A percentile compares a stretch with the other conserved stretches of the same genome.
phyloP scores from a whole-genome alignment of 2,797 vertebrate species.

The Podargus strigoides region DNA sequence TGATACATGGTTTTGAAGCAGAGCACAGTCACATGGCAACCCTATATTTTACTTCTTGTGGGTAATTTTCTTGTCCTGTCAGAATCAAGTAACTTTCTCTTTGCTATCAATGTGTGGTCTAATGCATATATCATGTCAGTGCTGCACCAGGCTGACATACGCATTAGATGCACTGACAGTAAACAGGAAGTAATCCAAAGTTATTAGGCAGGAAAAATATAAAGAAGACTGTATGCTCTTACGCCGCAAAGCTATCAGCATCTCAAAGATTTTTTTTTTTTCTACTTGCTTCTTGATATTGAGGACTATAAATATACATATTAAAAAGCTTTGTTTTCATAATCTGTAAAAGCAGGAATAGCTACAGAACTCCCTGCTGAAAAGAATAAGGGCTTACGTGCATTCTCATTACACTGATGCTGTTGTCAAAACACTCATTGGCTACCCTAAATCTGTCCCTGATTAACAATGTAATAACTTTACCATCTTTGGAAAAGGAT shows the following conservation, averaged over 20 bases:
- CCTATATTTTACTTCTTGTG: constrained; percentile 38
- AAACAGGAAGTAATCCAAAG: constrained; percentile 54
- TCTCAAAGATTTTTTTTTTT: not conserved
- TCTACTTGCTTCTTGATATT: not conserved
- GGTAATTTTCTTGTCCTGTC: constrained; percentile 60
- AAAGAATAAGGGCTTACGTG: not conserved
- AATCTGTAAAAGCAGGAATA: not conserved
- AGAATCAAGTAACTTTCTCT: constrained; percentile 39
- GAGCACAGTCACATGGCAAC: not conserved
- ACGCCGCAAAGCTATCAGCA: not conserved
- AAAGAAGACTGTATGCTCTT: not conserved
- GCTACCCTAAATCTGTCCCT: not conserved
- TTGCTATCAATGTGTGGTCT: constrained; percentile 52
- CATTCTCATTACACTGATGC: not conserved
- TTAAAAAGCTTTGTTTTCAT: constrained; percentile 41
- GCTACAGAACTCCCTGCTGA: not conserved
- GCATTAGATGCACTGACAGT: constrained; percentile 34
- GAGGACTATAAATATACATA: not conserved
- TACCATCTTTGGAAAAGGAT: not conserved
- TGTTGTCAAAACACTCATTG: not conserved
- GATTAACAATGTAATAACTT: not conserved
- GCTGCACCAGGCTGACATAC: constrained; percentile 20
- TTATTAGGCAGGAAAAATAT: constrained; percentile 10
- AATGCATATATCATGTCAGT: constrained; percentile 49
- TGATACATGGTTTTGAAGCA: not conserved